Base-by-base conservation (phyloP, 2,797 vertebrate genomes). In the Hydrolagus colliei region DNA sequence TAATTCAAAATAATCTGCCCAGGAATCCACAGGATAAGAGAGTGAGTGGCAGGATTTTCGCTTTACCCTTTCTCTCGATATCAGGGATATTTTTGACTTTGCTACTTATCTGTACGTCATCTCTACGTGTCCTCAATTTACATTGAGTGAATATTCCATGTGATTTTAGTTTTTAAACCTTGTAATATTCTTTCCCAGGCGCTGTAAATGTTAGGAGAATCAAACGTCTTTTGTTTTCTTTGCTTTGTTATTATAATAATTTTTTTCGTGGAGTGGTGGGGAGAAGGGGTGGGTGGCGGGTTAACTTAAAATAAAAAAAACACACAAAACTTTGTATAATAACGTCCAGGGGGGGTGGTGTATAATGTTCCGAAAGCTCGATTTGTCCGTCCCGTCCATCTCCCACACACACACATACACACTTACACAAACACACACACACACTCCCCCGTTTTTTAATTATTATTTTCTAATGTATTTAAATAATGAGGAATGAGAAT, bases 51-150 rank as follows among this genome's bases (percentile, higher is more conserved):
- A 88, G 75, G 72, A 85, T 86, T 88, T 87, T 87, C 0, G 71
- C 41, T 41, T 86, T 85, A 18, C 88, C 87, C 90, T 89, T 87
- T 89, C 61, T 88, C 90, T 87, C 87, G 87, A 87, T 89, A 89
- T 92, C 92, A 92, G 91, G 92, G 92, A 92, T 89, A 87, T 86
- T 89, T 88, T 90, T 87, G 73, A n/a, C 59, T 82, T 73, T 20
- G 61, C n/a, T 16, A 41, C 63, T 87, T 86, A 87, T n/a, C 79
- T 74, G 32, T 80, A 86, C 87, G 76, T 84, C 85, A 74, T 86
- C 62, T 87, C 32, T 86, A 78, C 75, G 68, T 86, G 7, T 86
- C 68, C 86, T 88, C 78, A 87, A 86, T 87, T 87, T 87, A 32
- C 84, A 63, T 84, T 86, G 72, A 52, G 41, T 52, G 41, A 52